A percentile compares a stretch with the other conserved stretches of the same genome.
phyloP scores from a whole-genome alignment of 2,113 vertebrate genomes.

The Eretmochelys imbricata region DNA sequence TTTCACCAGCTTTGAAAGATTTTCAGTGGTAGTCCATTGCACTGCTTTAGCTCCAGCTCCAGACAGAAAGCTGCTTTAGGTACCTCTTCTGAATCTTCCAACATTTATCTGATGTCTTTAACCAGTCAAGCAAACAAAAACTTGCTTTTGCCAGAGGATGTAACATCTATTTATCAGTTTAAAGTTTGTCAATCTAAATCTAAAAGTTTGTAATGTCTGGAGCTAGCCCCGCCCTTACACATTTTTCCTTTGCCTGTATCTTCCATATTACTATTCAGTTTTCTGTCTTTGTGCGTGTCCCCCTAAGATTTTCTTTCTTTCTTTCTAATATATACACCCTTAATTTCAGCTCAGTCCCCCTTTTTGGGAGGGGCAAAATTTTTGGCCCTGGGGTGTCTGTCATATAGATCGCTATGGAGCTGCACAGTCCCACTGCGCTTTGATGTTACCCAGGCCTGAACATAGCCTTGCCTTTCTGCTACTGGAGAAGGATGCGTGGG shows the following conservation, averaged over 20 bases:
- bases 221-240: neutral
- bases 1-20: neutral
- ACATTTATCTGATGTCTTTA: neutral
- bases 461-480: neutral
- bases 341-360: neutral
- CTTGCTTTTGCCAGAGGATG: neutral
- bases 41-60: neutral
- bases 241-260: neutral
- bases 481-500: neutral
- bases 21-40: neutral
- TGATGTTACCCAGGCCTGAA: neutral
- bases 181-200: neutral
- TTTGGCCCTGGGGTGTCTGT: neutral
- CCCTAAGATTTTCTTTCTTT: neutral
- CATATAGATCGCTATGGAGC: neutral
- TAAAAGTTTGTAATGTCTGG: neutral
- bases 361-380: too few relatives aligned
- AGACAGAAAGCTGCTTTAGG: neutral
- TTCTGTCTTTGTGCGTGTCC: neutral
- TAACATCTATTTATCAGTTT: neutral
- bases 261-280: neutral
- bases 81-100: neutral
- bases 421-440: neutral
- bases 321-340: neutral
- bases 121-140: neutral